phyloP scores from a whole-genome alignment of 2,888 invertebrate species.

The Stenurella melanura region DNA sequence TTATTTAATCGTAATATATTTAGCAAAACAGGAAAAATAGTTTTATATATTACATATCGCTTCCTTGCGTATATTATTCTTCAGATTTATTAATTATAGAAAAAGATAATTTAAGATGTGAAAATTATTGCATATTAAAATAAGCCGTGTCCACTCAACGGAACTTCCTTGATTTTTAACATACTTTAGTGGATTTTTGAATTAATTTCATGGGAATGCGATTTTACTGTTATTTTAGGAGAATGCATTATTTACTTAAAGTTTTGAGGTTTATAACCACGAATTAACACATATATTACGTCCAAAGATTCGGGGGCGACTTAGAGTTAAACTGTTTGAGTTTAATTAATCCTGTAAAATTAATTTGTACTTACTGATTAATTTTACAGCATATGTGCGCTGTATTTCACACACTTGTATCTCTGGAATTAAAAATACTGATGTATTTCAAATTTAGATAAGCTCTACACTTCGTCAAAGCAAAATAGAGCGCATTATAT shows the following conservation, averaged over 20 bases:
- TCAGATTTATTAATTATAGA: constrained; percentile 15
- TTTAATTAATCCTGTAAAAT: too few relatives aligned
- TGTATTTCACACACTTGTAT: too few relatives aligned
- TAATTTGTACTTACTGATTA: too few relatives aligned
- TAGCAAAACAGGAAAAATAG: constrained; percentile 30
- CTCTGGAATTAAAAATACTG: too few relatives aligned
- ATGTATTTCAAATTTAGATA: too few relatives aligned
- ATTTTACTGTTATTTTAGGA: constrained; percentile 12
- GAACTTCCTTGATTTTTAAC: constrained; percentile 31
- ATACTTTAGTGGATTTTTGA: constrained; percentile 28
- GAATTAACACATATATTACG: too few relatives aligned
- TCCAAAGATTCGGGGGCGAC: too few relatives aligned
- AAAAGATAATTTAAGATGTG: constrained; percentile 18
- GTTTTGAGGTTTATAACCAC: background rate
- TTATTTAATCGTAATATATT: constrained; percentile 29
- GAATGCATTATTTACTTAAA: background rate
- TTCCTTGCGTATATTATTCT: constrained; percentile 35
- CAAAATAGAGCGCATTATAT: too few relatives aligned
- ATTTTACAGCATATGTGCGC: too few relatives aligned
- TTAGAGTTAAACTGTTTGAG: too few relatives aligned
- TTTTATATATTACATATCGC: constrained; percentile 34
- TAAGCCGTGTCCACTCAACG: constrained; percentile 28
- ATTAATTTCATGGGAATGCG: constrained; percentile 37
- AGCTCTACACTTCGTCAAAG: too few relatives aligned
- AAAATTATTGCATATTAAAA: constrained; percentile 40